Percentiles rank a stretch among this genome's conserved stretches.
Evolutionary conservation across 2,113 vertebrate species (phyloP).

Genomic region (Columba janthina): DNA sequence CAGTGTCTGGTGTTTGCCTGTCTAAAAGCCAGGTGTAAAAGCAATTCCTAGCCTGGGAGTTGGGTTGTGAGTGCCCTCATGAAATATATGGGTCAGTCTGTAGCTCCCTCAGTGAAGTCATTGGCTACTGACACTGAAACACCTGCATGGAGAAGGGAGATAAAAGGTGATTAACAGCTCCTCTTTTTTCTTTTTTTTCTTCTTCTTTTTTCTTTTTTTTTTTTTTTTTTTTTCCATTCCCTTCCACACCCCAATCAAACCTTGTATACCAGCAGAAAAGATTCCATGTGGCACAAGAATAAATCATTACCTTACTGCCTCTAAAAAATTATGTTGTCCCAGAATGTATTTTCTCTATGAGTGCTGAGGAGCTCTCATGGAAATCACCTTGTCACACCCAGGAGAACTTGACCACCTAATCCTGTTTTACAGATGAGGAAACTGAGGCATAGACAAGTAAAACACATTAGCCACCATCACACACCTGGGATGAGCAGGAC

Average conservation of each 20-base stretch:
- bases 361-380: not conserved
- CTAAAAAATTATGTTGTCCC: not conserved
- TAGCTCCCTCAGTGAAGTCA: not conserved
- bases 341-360: not conserved
- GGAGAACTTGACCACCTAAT: not conserved
- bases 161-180: not conserved
- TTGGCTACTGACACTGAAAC: not conserved
- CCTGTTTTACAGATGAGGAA: not conserved
- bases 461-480: not conserved
- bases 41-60: not conserved
- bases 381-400: not conserved
- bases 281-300: not conserved
- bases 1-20: not conserved
- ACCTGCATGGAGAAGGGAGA: not conserved
- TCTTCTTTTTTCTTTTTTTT: not conserved
- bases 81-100: not conserved
- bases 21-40: not conserved
- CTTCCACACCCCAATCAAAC: not conserved
- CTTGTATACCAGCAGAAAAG: not conserved
- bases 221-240: too few species aligned
- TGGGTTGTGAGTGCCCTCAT: not conserved
- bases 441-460: conserved; percentile 17
- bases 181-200: not conserved
- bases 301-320: not conserved
- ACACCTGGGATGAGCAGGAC: not conserved